A percentile compares a stretch with the other conserved stretches of the same genome.
phyloP scores from a whole-genome alignment of 2,797 vertebrate genomes.

The Cyprinodon diabolis region DNA sequence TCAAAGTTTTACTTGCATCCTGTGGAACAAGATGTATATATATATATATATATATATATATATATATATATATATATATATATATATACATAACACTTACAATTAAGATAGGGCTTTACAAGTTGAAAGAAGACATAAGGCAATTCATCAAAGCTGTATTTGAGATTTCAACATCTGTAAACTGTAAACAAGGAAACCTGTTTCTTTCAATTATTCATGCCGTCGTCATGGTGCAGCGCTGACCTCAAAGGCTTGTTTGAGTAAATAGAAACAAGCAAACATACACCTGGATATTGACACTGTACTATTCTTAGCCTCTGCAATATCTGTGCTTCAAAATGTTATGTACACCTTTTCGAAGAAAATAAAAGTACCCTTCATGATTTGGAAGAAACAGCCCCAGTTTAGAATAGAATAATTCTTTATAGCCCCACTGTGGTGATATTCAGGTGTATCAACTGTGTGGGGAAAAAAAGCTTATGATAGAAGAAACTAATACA shows the following conservation, averaged over 20 bases:
- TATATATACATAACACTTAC: not conserved
- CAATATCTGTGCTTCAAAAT: not conserved
- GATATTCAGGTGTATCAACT: too few relatives aligned
- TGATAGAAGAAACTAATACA: too few relatives aligned
- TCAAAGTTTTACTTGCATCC: constrained; percentile 17
- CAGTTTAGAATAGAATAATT: not conserved
- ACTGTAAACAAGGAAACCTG: not conserved
- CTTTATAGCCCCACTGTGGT: too few relatives aligned
- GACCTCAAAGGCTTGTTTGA: constrained; percentile 12
- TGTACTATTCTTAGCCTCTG: not conserved
- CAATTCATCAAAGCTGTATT: constrained; percentile 9
- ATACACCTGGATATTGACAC: not conserved
- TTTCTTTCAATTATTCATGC: not conserved
- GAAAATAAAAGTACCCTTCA: not conserved
- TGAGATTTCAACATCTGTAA: constrained; percentile 1
- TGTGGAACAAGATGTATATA: not conserved
- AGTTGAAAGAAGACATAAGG: not conserved
- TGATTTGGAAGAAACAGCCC: not conserved
- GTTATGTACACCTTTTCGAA: not conserved
- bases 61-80: too few relatives aligned
- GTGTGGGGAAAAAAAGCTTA: too few relatives aligned
- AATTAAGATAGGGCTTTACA: not conserved
- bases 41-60: constrained; percentile 5
- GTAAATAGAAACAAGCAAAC: not conserved
- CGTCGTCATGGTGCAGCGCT: not conserved